phyloP scores from a whole-genome alignment of 2,113 vertebrate genomes.

The Cygnus atratus region DNA sequence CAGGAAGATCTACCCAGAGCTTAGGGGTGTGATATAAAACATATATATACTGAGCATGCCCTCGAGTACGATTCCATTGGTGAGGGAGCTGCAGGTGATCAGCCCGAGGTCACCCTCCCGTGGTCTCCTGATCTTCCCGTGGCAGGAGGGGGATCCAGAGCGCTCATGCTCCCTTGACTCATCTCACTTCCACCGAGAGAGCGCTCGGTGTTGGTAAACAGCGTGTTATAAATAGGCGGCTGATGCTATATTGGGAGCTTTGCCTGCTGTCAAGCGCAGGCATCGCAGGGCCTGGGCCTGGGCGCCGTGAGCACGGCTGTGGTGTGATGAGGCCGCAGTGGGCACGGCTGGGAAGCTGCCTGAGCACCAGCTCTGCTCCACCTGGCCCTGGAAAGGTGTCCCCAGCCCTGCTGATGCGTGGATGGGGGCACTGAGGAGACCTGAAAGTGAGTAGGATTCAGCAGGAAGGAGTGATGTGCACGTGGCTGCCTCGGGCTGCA shows the following conservation, averaged over 20 bases:
- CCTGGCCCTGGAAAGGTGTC: background rate
- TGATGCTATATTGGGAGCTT: background rate
- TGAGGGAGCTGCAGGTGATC: background rate
- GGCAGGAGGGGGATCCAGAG: background rate
- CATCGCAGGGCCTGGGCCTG: background rate
- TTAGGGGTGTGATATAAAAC: background rate
- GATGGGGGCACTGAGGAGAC: background rate
- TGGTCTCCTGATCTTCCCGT: background rate
- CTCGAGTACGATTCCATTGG: background rate
- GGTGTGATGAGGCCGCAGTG: background rate
- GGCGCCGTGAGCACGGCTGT: background rate
- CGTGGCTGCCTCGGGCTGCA: background rate
- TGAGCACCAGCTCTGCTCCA: background rate
- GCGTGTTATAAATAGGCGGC: constrained; percentile 36
- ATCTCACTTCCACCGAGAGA: background rate
- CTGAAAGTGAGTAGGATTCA: background rate
- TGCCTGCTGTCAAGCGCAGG: background rate
- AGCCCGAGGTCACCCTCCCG: background rate
- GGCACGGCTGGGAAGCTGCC: background rate
- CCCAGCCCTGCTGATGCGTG: background rate
- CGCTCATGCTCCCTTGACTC: background rate
- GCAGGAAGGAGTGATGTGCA: background rate
- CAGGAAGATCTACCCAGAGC: background rate
- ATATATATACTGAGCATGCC: background rate
- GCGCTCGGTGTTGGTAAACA: constrained; percentile 44